Base-by-base conservation (phyloP, 2,888 invertebrate genomes). In the Drosophila nigricruria region DNA sequence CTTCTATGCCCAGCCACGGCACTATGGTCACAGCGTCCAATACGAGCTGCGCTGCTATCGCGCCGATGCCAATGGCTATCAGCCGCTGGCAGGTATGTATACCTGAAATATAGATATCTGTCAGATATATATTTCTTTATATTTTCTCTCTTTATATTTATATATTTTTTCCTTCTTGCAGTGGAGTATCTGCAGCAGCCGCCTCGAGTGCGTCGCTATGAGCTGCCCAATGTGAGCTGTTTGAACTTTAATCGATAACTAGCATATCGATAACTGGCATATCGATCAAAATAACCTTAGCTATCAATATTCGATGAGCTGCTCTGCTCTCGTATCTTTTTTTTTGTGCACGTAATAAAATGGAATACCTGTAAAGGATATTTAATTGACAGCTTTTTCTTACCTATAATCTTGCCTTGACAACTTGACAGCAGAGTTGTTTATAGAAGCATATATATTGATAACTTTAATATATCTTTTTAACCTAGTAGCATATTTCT, bases 41-140 rank as follows among this genome's bases (percentile, higher is more conserved):
- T 88, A 79, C n/a, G 89, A 89, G 49, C 57, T 89, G 56, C 79
- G 84, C 20, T 91, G 89, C 69, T 89, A 90, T 58, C 83, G 89
- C 2, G 79, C 91, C 34, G 89, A 90, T 53, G 27, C 50, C 8
- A 40, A 59, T 5, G 89, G 89, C 56, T 82, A 89, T 65, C 80
- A 73, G 27, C 76, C 86, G 4, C 57, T 80, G 2, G 34, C 67
- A 73, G 86, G 89, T 90, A 12, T 30, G 64, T 32, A n/a, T 5
- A 1, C 20, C 12, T 34, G 12, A 9, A n/a, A 14, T 8, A 34
- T 30, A 1, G 8, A 34, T 34, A 23, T 25, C 10, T 42, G 0
- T 9, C 5, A 20, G 16, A 16, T 42, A 25, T 53, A 30, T 52
- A n/a, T 5, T 25, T 20, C n/a, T 14, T 2, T 32, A 32, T 50